Conservation (phyloP, 2,797 vertebrate genomes). For the Chaetodon trifasciatus region DNA sequence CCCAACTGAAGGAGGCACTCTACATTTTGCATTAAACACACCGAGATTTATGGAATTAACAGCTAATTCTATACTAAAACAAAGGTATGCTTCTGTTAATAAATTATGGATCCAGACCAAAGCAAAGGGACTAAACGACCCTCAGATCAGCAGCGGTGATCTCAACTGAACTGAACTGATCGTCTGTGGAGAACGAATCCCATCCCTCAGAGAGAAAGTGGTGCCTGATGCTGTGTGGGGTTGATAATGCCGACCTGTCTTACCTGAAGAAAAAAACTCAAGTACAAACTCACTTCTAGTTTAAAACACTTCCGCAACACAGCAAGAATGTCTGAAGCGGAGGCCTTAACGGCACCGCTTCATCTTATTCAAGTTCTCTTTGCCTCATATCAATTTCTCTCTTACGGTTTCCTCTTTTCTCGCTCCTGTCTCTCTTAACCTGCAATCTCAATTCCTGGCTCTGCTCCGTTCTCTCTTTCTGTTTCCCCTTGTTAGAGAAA, state of each 20-base stretch:
- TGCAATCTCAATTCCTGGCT: conserved; percentile 44
- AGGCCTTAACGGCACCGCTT: conserved; percentile 38
- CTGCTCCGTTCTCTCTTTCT: conserved; percentile 36
- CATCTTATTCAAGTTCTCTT: conserved; percentile 32
- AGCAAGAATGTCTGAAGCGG: conserved; percentile 30
- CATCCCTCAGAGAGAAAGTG: conserved; percentile 5
- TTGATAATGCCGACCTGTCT: conserved; percentile 30
- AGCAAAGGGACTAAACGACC: conserved; percentile 19
- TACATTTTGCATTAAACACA: conserved; percentile 61
- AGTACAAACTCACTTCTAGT: conserved; percentile 41
- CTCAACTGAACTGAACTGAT: conserved; percentile 7
- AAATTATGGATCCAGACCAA: conserved; percentile 46
- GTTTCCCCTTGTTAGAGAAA: conserved; percentile 52
- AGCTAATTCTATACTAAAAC: conserved; percentile 29
- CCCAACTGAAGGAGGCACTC: conserved; percentile 69
- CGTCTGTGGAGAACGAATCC: not conserved
- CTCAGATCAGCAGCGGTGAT: conserved; percentile 28
- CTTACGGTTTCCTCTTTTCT: conserved; percentile 32
- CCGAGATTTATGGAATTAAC: conserved; percentile 43
- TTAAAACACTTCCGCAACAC: conserved; percentile 47
- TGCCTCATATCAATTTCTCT: conserved; percentile 39
- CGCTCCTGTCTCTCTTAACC: conserved; percentile 22
- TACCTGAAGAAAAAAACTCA: conserved; percentile 40
- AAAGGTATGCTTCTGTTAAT: conserved; percentile 55
- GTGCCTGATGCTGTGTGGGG: conserved; percentile 29